Evolutionary conservation across 1,140 invertebrate species (phyloP).

Genomic region (Colletes gigas): DNA sequence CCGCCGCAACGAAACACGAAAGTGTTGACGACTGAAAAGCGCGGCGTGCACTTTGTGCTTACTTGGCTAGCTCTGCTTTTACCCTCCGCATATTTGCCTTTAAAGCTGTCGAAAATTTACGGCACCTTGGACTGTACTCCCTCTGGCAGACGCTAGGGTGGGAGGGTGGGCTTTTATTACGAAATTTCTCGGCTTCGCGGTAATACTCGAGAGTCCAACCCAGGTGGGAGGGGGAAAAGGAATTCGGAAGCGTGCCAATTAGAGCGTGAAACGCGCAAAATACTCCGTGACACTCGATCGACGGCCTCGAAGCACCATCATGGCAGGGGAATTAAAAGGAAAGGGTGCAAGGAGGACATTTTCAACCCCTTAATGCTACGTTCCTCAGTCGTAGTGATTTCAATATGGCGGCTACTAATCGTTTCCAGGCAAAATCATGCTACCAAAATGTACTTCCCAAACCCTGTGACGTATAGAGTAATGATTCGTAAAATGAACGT

Average conservation of each 20-base stretch:
- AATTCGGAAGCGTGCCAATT: constrained; percentile 39
- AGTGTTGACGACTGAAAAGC: constrained; percentile 50
- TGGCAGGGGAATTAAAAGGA: not conserved
- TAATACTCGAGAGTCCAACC: constrained; percentile 11
- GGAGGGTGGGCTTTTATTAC: constrained; percentile 43
- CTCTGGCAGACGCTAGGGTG: not conserved
- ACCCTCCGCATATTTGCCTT: constrained; percentile 40
- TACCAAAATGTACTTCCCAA: too few relatives aligned
- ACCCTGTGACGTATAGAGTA: too few relatives aligned
- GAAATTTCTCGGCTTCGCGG: constrained; percentile 40
- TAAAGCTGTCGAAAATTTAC: constrained; percentile 61
- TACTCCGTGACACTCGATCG: constrained; percentile 8
- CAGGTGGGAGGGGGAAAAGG: constrained; percentile 4
- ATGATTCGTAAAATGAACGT: too few relatives aligned
- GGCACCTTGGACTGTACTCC: constrained; percentile 24
- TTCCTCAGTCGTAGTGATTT: too few relatives aligned
- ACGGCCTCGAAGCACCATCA: not conserved
- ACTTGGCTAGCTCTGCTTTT: constrained; percentile 48
- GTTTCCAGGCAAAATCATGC: too few relatives aligned
- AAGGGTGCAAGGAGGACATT: not conserved
- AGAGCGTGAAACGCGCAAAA: constrained; percentile 21
- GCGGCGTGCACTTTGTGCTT: constrained; percentile 45
- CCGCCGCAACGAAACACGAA: constrained; percentile 19
- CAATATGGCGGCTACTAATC: too few relatives aligned
- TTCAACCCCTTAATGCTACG: too few relatives aligned